phyloP scores from a whole-genome alignment of 2,888 invertebrate species.

The Carabus problematicus region DNA sequence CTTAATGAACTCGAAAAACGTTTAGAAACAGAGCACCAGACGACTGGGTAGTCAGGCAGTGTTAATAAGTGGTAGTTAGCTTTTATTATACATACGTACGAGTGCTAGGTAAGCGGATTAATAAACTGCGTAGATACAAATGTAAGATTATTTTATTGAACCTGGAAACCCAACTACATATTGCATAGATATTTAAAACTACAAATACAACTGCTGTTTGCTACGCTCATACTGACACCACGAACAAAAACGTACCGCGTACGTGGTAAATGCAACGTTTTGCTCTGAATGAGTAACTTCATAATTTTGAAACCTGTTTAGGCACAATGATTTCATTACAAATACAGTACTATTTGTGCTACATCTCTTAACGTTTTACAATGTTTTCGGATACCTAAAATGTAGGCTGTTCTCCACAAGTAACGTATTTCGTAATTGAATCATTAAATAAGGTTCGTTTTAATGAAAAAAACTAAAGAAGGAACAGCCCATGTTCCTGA shows the following conservation, averaged over 20 bases:
- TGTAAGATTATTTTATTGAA: constrained; percentile 50
- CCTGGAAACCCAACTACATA: constrained; percentile 54
- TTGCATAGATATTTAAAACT: constrained; percentile 39
- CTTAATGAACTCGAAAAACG: constrained; percentile 58
- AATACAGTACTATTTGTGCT: constrained; percentile 39
- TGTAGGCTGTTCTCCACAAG: constrained; percentile 26
- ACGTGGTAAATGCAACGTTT: constrained; percentile 39
- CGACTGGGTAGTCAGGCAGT: constrained; percentile 9
- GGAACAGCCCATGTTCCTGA: constrained; percentile 39
- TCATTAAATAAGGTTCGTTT: neutral
- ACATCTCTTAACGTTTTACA: constrained; percentile 17
- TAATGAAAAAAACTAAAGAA: neutral
- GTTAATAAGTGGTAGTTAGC: constrained; percentile 21
- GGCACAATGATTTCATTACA: constrained; percentile 40
- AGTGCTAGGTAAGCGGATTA: constrained; percentile 25
- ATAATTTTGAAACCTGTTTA: constrained; percentile 41
- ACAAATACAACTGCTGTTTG: constrained; percentile 35
- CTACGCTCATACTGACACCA: constrained; percentile 36
- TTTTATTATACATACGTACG: constrained; percentile 38
- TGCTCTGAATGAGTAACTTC: constrained; percentile 18
- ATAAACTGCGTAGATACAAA: constrained; percentile 35
- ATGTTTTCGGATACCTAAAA: constrained; percentile 31
- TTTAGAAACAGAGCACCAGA: constrained; percentile 36
- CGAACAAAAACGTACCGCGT: constrained; percentile 27
- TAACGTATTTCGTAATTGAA: neutral